Conservation (phyloP, 2,797 vertebrate species). For the Falco novaeseelandiae region DNA sequence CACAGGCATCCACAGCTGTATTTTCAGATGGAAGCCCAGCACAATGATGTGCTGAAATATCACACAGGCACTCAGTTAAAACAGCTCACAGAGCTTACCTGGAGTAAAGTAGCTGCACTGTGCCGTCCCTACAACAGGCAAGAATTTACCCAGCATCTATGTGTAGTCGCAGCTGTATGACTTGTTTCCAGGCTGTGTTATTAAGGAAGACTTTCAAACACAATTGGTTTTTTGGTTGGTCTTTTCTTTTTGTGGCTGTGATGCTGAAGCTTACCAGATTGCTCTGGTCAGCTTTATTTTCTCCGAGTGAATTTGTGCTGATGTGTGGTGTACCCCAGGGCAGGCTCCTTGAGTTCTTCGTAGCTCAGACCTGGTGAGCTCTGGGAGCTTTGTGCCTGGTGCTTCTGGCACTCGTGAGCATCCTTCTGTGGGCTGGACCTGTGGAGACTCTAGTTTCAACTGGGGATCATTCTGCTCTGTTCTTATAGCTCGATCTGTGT, state of each 20-base stretch:
- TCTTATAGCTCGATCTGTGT: not conserved
- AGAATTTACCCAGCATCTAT: not conserved
- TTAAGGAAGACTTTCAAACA: not conserved
- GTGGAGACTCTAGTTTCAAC: not conserved
- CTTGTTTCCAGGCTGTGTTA: not conserved
- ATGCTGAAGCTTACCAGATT: no score
- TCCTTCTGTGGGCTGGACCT: not conserved
- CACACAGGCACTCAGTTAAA: not conserved
- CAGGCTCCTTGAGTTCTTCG: not conserved
- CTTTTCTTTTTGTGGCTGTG: not conserved
- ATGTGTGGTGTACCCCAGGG: not conserved
- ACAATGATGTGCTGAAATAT: not conserved
- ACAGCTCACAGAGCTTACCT: not conserved
- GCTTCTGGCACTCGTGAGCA: not conserved
- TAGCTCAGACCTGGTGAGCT: not conserved
- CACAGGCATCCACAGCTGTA: not conserved
- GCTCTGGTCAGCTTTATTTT: not conserved
- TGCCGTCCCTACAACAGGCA: not conserved
- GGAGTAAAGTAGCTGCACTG: not conserved
- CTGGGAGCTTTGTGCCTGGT: not conserved
- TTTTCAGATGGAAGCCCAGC: not conserved
- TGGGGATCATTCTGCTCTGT: fast-evolving
- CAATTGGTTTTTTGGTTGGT: not conserved
- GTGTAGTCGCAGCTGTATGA: fast-evolving
- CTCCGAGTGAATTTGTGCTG: not conserved